A percentile compares a stretch with the other conserved stretches of the same genome.
Evolutionary conservation across 2,113 vertebrate genomes (phyloP).

Genomic region (Psephotus haematonotus): DNA sequence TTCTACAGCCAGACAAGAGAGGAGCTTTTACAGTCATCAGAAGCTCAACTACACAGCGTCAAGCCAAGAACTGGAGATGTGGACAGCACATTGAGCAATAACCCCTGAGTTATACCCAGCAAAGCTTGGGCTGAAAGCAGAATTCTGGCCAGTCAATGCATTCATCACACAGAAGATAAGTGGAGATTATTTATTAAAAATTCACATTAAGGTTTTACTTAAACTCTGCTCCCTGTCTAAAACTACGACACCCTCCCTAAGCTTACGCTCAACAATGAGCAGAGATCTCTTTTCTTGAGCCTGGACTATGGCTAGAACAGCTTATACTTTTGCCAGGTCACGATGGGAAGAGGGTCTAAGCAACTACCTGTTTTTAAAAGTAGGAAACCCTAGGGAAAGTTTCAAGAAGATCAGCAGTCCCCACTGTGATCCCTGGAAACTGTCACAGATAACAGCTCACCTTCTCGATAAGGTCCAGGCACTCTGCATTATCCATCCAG

Average conservation of each 20-base stretch:
- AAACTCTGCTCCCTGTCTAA: background rate
- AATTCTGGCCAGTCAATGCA: background rate
- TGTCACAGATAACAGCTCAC: constrained; percentile 55
- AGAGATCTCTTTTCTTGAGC: background rate
- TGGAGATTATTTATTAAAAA: background rate
- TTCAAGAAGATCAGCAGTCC: background rate
- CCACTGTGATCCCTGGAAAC: background rate
- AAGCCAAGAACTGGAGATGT: constrained; percentile 7
- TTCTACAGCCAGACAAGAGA: constrained; percentile 77
- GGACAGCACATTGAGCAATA: background rate
- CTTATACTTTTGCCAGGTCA: background rate
- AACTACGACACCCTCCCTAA: background rate
- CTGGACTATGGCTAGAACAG: background rate
- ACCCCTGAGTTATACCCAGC: background rate
- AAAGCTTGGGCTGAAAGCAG: background rate
- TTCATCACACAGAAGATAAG: background rate
- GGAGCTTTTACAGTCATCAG: constrained; percentile 34
- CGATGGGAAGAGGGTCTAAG: background rate
- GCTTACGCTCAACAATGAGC: background rate
- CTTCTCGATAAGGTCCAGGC: constrained; percentile 93
- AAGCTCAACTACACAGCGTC: background rate
- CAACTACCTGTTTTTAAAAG: background rate
- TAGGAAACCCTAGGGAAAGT: background rate
- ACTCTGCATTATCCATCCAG: constrained; percentile 97
- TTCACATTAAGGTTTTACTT: background rate